A percentile compares a stretch with the other conserved stretches of the same genome.
phyloP scores from a whole-genome alignment of 2,888 invertebrate genomes.

The Drosophila subsilvestris region DNA sequence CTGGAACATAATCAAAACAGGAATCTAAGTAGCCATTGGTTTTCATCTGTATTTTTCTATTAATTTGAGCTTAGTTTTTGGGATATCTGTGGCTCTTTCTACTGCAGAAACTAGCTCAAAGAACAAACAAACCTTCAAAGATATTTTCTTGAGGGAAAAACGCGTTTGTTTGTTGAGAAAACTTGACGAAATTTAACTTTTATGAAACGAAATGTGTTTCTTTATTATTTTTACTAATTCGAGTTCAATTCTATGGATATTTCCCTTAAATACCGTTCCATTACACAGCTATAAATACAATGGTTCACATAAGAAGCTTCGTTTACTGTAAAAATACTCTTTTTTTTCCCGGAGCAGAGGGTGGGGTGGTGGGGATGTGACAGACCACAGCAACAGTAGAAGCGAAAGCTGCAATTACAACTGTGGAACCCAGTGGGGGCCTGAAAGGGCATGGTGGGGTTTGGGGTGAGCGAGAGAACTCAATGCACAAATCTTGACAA shows the following conservation, averaged over 20 bases:
- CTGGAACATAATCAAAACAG: not conserved
- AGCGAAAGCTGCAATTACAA: conserved; percentile 59
- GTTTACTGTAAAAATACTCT: not conserved
- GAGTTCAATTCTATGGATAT: not conserved
- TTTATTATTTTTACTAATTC: not conserved
- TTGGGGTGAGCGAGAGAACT: conserved; percentile 11
- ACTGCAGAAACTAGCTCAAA: not conserved
- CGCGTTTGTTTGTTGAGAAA: too few relatives aligned
- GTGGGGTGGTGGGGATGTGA: not conserved
- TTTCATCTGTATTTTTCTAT: not conserved
- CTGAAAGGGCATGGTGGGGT: conserved; percentile 28
- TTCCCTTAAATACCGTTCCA: not conserved
- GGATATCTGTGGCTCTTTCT: not conserved
- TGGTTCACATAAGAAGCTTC: not conserved
- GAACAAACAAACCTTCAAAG: not conserved
- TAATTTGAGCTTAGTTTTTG: not conserved
- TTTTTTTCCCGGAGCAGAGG: not conserved
- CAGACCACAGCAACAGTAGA: conserved; percentile 23
- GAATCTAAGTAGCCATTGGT: too few relatives aligned
- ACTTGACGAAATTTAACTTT: too few relatives aligned
- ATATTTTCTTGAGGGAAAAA: too few relatives aligned
- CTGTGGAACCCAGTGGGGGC: conserved; percentile 22
- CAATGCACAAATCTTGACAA: conserved; percentile 67
- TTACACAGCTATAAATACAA: too few relatives aligned
- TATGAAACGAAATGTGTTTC: too few relatives aligned